Base-by-base conservation (phyloP, 2,888 invertebrate species). In the Cabera pusaria region DNA sequence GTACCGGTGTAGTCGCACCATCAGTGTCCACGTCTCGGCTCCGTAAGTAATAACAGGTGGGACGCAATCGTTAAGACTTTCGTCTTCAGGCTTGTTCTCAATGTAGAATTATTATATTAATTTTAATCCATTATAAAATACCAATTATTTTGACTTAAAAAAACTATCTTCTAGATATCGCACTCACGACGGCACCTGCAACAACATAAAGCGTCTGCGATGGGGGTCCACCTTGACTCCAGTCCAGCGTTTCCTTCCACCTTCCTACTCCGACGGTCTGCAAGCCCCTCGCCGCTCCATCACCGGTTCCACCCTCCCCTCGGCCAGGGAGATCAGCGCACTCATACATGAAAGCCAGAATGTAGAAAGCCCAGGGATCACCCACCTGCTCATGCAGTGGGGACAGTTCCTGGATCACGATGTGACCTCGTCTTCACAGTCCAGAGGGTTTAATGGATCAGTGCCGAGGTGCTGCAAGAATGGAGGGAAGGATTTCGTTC, bases 391-490 rank as follows among this genome's bases (percentile, higher is more conserved):
- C 41, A 96, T 96, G 92, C 97, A 97, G 69, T 97, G 97, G 95
- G 97, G 97, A 0, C 97, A 97, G 77, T 93, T 97, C 56, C 65
- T 97, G 39, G 97, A 97, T 67, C 97, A 97, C 62, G 97, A 97
- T 68, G 82, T 97, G 49, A 96, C 95, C 20, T 93, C 94, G 0
- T 93, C 94, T 2, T 94, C 93, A 0, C 95, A 95, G 59, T 93
- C 94, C 1, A 88, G 92, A 55, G 93, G 94, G 3, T 94, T 95
- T 62, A 94, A 95, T 64, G 93, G 94, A 3, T 93, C 94, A 0
- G 92, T 96, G 35, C 95, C 96, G 16, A 90, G 94, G 54, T 96
- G 96, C 70, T 96, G 96, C 63, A 85, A 90, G 28, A 89, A 90
- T 42, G 91, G 90, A 2, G 93, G 93, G 3, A 73, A 74, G 24